These are phyloP conservation scores for Ophion obscuratus DNA, from an alignment of 2,888 invertebrate species.

Conservation along the genomic window DNA sequence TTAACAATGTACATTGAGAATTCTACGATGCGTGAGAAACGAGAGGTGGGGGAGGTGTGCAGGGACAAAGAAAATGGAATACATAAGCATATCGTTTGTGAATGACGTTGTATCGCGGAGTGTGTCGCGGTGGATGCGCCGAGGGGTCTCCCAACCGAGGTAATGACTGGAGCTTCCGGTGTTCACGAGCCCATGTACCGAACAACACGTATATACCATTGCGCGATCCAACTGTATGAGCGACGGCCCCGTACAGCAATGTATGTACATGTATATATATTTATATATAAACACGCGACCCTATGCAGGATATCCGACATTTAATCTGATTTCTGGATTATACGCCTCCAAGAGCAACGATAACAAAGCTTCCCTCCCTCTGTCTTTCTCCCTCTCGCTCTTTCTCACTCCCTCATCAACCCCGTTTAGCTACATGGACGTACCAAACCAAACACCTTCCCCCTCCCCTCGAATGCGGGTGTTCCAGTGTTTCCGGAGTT, in stretches of 20 bases:
- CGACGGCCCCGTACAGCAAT: conserved; percentile 41
- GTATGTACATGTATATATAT: conserved; percentile 1
- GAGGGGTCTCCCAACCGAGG: conserved; percentile 79
- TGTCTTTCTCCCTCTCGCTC: conserved; percentile 36
- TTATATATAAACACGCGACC: conserved; percentile 69
- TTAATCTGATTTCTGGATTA: conserved; percentile 84
- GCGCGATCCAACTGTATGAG: conserved; percentile 39
- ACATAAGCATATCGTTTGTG: conserved; percentile 68
- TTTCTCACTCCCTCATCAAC: conserved; percentile 41
- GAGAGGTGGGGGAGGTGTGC: neutral
- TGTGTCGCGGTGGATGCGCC: conserved; percentile 80
- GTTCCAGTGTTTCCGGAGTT: conserved; percentile 58
- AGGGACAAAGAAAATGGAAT: conserved; percentile 39
- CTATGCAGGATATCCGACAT: conserved; percentile 83
- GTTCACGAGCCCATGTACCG: conserved; percentile 74
- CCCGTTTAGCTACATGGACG: conserved; percentile 7
- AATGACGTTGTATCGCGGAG: conserved; percentile 78
- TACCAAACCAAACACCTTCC: conserved; percentile 17
- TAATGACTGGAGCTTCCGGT: conserved; percentile 83
- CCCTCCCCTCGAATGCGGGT: neutral
- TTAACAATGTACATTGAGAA: neutral
- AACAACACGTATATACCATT: conserved; percentile 36
- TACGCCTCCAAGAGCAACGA: conserved; percentile 77
- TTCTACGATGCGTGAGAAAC: conserved; percentile 1
- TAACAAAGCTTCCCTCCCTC: conserved; percentile 72